These are phyloP conservation scores for Hyphantria cunea DNA, from an alignment of 1,140 invertebrate species.

Conservation along the genomic window DNA sequence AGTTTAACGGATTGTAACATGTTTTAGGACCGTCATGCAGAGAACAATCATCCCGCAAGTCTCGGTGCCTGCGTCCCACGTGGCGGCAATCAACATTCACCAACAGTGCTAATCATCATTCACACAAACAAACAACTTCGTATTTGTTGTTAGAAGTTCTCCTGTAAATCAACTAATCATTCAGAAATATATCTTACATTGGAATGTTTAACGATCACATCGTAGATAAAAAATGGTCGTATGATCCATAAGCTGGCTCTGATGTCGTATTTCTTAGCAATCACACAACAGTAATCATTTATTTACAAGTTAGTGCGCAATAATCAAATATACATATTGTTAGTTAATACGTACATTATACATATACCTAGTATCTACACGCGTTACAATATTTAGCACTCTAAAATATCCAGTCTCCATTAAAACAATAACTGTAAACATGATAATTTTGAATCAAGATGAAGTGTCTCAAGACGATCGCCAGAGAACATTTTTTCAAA, in stretches of 20 bases:
- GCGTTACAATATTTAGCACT: no score
- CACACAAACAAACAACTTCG: constrained; percentile 36
- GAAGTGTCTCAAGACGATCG: constrained; percentile 7
- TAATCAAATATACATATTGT: constrained; percentile 39
- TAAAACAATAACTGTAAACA: no score
- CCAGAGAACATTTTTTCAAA: constrained; percentile 8
- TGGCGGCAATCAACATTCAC: constrained; percentile 44
- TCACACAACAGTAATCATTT: constrained; percentile 15
- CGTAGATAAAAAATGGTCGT: constrained; percentile 17
- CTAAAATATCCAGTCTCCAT: no score
- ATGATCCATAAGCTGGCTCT: constrained; percentile 19
- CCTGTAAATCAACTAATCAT: constrained; percentile 48
- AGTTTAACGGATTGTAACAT: background rate
- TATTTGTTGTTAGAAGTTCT: constrained; percentile 49
- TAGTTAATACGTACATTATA: constrained; percentile 27
- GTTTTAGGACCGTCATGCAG: constrained; percentile 63
- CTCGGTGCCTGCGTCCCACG: constrained; percentile 60
- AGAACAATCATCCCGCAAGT: constrained; percentile 48
- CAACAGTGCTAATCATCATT: constrained; percentile 47
- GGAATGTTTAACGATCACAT: constrained; percentile 23
- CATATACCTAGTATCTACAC: constrained; percentile 25
- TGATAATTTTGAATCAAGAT: background rate
- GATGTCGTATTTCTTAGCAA: constrained; percentile 4
- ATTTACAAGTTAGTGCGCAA: constrained; percentile 35
- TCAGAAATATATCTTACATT: constrained; percentile 27